Percentiles rank a stretch among this genome's conserved stretches.
Evolutionary conservation across 2,888 invertebrate genomes (phyloP).

Genomic region (Eugnorisma glareosa): DNA sequence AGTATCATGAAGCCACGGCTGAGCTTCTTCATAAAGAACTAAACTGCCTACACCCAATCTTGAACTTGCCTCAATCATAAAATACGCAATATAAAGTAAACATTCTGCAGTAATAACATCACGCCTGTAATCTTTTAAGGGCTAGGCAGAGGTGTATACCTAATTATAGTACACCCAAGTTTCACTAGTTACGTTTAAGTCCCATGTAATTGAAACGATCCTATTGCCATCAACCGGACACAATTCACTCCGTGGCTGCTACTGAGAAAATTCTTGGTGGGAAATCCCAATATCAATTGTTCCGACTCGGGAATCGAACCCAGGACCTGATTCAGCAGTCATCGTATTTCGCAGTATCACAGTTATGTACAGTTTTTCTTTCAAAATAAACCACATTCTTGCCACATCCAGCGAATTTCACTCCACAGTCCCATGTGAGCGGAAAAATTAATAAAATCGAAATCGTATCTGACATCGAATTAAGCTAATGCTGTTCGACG

Average conservation of each 20-base stretch:
- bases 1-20: neutral
- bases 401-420: slow-evolving; percentile 61
- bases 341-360: too few relatives aligned
- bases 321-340: too few relatives aligned
- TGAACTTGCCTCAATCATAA: neutral
- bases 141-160: too few relatives aligned
- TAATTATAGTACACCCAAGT: too few relatives aligned
- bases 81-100: neutral
- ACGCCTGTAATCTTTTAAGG: too few relatives aligned
- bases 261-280: too few relatives aligned
- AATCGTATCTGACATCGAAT: slow-evolving; percentile 81
- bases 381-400: neutral
- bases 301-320: too few relatives aligned
- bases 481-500: slow-evolving; percentile 84
- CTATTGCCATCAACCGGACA: too few relatives aligned
- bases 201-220: too few relatives aligned
- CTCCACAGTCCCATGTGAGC: slow-evolving; percentile 67
- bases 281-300: too few relatives aligned
- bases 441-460: slow-evolving; percentile 86
- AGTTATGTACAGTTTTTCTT: neutral
- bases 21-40: neutral
- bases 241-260: neutral
- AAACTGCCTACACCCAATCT: neutral
- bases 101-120: neutral
- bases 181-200: too few relatives aligned